Evolutionary conservation across 2,888 invertebrate species (phyloP), one percentile per base, ranked within the genome.

Genomic region (Drosophila longiperda): DNA sequence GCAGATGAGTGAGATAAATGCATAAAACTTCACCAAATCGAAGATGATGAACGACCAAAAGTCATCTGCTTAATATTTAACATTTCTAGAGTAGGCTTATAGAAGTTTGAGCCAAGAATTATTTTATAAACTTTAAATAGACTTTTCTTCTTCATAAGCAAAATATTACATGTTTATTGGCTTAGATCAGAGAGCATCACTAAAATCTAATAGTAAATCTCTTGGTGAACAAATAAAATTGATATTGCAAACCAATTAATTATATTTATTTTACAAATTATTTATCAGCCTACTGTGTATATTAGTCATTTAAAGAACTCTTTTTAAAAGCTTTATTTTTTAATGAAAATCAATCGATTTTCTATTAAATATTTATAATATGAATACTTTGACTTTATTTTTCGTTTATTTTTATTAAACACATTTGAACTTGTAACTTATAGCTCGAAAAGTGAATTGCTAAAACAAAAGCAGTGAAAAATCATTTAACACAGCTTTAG

Each of bases 1-100:
- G 80, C 52, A 49, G 26, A 5, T 8, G 55, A 40, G n/a, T 67
- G 76, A 67, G 78, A 75, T 67, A 75, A 73, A 75, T 78, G 70
- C 80, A 60, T 55, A 59, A 49, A 74, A 79, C 52, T 69, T 61
- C 34, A 17, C n/a, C 62, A 63, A 63, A 62, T 54, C 49, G 53
- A 49, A 66, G 48, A 63, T 62, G 63, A 65, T 40, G n/a, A 61
- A 57, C 59, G 63, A 48, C 45, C 52, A 62, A 33, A 54, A 78
- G 61, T 50, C 61, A 55, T 6, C 26, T 3, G 15, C 17, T 12
- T 34, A 33, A 34, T 52, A 52, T 52, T 20, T 52, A 2, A 9
- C 33, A 15, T 8, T 15, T 0, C 1, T 52, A 3, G 15, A 0
- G 53, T 20, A 23, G 38, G 29, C n/a, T 20, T 38, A 50, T n/a